Evolutionary conservation across 2,888 invertebrate genomes (phyloP).

Genomic region (Neuroscelio doddi): DNA sequence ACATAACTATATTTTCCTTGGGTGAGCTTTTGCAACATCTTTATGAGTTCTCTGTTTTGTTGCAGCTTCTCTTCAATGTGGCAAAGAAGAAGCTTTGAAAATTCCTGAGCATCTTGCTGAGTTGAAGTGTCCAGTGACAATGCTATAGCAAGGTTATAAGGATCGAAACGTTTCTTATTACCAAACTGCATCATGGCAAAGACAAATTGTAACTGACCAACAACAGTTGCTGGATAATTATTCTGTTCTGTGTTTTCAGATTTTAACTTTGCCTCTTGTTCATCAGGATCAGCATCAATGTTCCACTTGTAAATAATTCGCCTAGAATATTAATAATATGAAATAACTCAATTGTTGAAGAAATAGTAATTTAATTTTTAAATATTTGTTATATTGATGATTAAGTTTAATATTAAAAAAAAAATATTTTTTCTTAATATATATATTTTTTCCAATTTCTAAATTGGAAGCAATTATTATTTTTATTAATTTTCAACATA

Average conservation of each 20-base stretch:
- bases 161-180: slow-evolving; percentile 74
- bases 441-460: background rate
- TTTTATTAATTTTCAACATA: too few relatives aligned
- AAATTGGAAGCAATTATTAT: too few relatives aligned
- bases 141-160: slow-evolving; percentile 75
- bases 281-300: slow-evolving; percentile 71
- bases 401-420: too few relatives aligned
- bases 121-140: slow-evolving; percentile 75
- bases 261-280: slow-evolving; percentile 55
- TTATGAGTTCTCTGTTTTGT: slow-evolving; percentile 61
- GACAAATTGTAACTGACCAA: slow-evolving; percentile 76
- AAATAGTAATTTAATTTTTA: too few relatives aligned
- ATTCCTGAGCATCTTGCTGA: slow-evolving; percentile 80
- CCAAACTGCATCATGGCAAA: slow-evolving; percentile 77
- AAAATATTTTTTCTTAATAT: too few relatives aligned
- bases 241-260: slow-evolving; percentile 47
- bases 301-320: slow-evolving; percentile 76
- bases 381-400: too few relatives aligned
- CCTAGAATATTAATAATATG: slow-evolving; percentile 60
- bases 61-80: slow-evolving; percentile 74
- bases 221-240: slow-evolving; percentile 71
- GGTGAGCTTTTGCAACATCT: slow-evolving; percentile 62
- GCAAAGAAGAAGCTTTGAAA: slow-evolving; percentile 77
- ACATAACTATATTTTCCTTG: slow-evolving; percentile 69
- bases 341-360: background rate